Evolutionary conservation across 1,140 invertebrate species (phyloP), one percentile per base, ranked within the genome.

Genomic region (Stegodyphus dumicola): DNA sequence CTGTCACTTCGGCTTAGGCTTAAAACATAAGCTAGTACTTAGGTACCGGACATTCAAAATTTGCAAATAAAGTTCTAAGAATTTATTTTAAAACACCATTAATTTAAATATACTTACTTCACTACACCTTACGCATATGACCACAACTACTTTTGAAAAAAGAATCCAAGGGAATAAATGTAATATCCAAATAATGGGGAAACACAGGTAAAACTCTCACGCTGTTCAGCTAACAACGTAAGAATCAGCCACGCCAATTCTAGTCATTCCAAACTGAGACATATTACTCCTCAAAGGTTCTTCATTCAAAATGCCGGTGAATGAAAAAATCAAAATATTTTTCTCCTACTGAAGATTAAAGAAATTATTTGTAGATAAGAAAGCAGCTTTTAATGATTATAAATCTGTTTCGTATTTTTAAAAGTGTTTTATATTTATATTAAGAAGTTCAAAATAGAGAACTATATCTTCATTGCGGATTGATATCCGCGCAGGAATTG

Each of bases 281-380:
- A 78, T 78, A 53, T 78, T n/a, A 69, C 77, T 53, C 49, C 77
- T 64, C 77, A 69, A 53, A 69, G 60, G 69, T 17, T 69, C 66
- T 78, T 69, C 77, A 69, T 78, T 78, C 65, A 78, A 78, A 78
- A 78, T 78, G 77, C 77, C 77, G 77, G 77, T 78, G 52, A 13
- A 64, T 48, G 9, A 15, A 67, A 67, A 10, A 10, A 60, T 60
- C 56, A 60, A 10, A 10, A 60, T 15, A 10, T 60, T 60, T 60
- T 9, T 15, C 15, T 60, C 5, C 56, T 10, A 60, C 5, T 33
- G 33, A 33, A 33, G 56, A 60, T 60, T 60, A 71, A 71, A 52
- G 9, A 48, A 51, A 71, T 33, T 67, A 15, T 15, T 17, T 15
- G 5, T 17, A 67, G 1, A 15, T 13, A 17, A 7, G 6, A 18